Evolutionary conservation across 1,140 invertebrate species (phyloP), one percentile per base, ranked within the genome.

Genomic region (Drosophila asahinai): DNA sequence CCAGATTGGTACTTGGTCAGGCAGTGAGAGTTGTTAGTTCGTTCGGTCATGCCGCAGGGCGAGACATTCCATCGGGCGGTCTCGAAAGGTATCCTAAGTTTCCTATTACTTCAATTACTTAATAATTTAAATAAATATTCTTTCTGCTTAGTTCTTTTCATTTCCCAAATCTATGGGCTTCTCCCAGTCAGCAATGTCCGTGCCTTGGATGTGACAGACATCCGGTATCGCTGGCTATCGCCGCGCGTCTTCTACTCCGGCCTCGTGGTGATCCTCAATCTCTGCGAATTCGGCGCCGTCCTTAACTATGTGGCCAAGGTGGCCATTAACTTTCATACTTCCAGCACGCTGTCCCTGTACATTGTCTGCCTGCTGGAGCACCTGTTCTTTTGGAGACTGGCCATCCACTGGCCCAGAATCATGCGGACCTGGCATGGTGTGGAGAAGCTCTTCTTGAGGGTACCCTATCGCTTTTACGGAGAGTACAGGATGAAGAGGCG

Each of bases 341-440:
- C 87, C 22, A 92, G 91, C 60, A 72, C 84, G 1, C 33, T 92
- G 38, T 79, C 91, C 0, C 59, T 92, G 14, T 92, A 84, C 54
- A 63, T 86, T 22, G 87, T 92, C 8, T 92, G 91, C 14, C 36
- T 92, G 12, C 19, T 92, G 71, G 91, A 92, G 64, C 91, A 92
- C 47, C 9, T 93, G 6, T 89, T 80, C 68, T 92, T 93, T 52
- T 93, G 90, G 86, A 54, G 78, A 65, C 49, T 93, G 72, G 92
- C 92, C 5, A 51, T 71, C 7, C 81, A 81, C 4, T 93, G 92
- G 92, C 80, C 72, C 12, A 68, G 63, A 9, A 87, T 93, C 2
- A 92, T 93, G 75, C 49, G 57, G 1, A 55, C 51, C 2, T 92
- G 89, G 83, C 51, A 86, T 22, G 48, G 65, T 7, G 84, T 84